phyloP scores from a whole-genome alignment of 2,888 invertebrate genomes.

The Acanthosepion pharaonis region DNA sequence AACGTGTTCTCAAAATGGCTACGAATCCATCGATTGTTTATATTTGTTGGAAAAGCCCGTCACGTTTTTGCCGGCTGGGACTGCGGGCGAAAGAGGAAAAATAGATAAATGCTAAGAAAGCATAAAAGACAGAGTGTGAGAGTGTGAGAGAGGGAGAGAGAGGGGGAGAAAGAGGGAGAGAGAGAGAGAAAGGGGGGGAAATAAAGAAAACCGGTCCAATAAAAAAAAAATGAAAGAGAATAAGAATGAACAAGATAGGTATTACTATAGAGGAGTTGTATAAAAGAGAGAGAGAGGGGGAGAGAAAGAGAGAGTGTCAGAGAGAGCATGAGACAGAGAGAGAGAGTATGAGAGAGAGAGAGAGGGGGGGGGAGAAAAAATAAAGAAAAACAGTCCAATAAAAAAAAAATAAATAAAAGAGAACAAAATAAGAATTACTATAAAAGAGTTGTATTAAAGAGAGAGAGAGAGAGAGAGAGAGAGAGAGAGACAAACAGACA shows the following conservation, averaged over 20 bases:
- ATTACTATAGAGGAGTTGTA: neutral
- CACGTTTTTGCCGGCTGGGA: slow-evolving; percentile 7
- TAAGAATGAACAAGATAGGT: neutral
- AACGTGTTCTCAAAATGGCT: neutral
- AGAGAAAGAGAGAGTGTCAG: no score
- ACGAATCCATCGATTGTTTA: neutral
- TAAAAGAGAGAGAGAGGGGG: neutral
- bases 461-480: neutral
- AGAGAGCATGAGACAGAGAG: neutral
- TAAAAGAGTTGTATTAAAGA: neutral
- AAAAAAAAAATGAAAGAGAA: neutral
- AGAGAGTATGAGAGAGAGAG: neutral
- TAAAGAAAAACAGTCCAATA: no score
- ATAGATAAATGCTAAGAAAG: neutral
- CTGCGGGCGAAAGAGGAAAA: neutral
- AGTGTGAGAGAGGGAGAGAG: neutral
- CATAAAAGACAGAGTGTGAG: neutral
- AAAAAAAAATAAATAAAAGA: no score
- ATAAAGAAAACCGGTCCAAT: neutral
- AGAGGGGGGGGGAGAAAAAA: neutral
- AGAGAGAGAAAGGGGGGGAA: neutral
- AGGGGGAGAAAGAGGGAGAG: neutral
- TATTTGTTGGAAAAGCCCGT: neutral
- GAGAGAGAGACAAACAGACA: neutral
- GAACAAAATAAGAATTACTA: no score